Evolutionary conservation across 2,888 invertebrate genomes (phyloP).

Genomic region (Hypercompe scribonia): DNA sequence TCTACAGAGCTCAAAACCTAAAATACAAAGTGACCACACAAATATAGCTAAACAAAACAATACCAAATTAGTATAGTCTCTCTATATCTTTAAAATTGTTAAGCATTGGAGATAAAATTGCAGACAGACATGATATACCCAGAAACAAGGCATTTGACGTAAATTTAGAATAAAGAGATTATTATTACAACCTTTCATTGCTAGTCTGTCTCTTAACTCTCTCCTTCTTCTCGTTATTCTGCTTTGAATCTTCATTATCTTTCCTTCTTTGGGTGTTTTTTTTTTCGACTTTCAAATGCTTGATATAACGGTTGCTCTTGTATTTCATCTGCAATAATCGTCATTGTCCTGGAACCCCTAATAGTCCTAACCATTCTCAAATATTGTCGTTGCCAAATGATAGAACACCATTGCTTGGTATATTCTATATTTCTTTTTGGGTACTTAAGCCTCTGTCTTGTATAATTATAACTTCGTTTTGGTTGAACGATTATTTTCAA

Average conservation of each 20-base stretch:
- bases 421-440: not conserved
- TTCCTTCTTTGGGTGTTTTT: not conserved
- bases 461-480: not conserved
- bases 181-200: not conserved
- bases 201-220: not conserved
- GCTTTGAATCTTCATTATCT: not conserved
- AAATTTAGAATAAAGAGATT: not conserved
- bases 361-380: slow-evolving; percentile 3
- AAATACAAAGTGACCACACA: slow-evolving; percentile 17
- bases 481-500: slow-evolving; percentile 1
- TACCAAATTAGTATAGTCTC: not conserved
- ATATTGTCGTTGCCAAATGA: not conserved
- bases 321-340: slow-evolving; percentile 4
- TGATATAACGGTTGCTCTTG: not conserved
- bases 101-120: not conserved
- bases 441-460: not conserved
- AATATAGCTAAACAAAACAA: slow-evolving; percentile 13
- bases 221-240: not conserved
- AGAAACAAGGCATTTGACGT: not conserved
- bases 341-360: not conserved
- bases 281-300: not conserved
- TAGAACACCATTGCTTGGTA: not conserved
- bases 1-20: slow-evolving; percentile 9
- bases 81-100: not conserved
- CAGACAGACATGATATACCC: slow-evolving; percentile 10